Conservation (phyloP, 1,140 invertebrate species). For the Asobara japonica region DNA sequence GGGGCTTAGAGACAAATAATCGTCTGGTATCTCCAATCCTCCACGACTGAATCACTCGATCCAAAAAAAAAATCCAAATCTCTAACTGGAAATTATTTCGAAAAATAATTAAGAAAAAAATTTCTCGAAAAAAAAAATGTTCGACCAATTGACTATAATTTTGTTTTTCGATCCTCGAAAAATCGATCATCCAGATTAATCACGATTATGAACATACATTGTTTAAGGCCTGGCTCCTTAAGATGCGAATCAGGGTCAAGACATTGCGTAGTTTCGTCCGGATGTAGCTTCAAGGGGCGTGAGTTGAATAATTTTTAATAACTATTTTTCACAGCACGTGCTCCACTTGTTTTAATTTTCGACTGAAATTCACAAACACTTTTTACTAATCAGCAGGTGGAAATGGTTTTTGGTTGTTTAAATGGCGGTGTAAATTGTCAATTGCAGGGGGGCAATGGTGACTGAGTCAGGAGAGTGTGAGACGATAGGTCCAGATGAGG, state of each 20-base stretch:
- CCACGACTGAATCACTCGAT: not conserved
- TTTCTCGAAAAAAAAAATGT: no score
- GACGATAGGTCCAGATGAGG: not conserved
- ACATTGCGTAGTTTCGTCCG: constrained; percentile 8
- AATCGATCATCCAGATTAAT: not conserved
- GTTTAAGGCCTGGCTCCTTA: not conserved
- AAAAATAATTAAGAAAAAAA: no score
- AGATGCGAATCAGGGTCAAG: not conserved
- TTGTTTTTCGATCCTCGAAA: not conserved
- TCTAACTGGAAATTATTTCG: not conserved
- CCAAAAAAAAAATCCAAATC: not conserved
- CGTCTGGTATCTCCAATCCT: not conserved
- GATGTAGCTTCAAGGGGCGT: constrained; percentile 3
- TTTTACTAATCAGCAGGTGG: not conserved
- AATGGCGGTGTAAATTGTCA: not conserved
- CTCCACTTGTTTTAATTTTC: not conserved
- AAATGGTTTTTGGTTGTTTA: not conserved
- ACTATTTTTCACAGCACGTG: not conserved
- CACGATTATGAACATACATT: not conserved
- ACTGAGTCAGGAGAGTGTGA: not conserved
- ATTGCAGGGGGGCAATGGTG: not conserved
- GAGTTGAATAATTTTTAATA: not conserved
- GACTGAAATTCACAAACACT: not conserved
- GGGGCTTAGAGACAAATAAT: not conserved
- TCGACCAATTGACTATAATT: no score